Conservation (phyloP, 2,888 invertebrate genomes). For the Ennomos quercinarius region DNA sequence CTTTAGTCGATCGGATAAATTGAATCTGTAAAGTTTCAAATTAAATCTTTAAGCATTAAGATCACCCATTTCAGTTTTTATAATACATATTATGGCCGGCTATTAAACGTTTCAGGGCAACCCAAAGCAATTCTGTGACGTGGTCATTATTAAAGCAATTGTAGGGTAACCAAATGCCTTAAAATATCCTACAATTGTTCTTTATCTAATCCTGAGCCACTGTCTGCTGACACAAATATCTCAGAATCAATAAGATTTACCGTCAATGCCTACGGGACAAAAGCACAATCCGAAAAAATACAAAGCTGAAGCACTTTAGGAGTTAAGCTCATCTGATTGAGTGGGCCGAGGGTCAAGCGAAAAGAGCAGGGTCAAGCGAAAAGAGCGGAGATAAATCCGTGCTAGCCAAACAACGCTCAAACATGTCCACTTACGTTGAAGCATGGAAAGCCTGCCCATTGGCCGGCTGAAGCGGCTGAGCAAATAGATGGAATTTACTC, state of each 20-base stretch:
- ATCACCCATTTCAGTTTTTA: too few species aligned
- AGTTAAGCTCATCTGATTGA: conserved; percentile 73
- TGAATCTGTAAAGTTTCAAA: conserved; percentile 32
- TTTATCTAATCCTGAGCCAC: neutral
- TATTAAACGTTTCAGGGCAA: too few species aligned
- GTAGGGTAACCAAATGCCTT: too few species aligned
- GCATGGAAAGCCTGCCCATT: conserved; percentile 62
- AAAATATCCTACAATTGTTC: neutral
- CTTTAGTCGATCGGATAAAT: conserved; percentile 28
- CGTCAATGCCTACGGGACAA: conserved; percentile 31
- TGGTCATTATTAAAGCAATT: too few species aligned
- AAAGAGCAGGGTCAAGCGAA: conserved; percentile 79
- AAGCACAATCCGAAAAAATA: conserved; percentile 53
- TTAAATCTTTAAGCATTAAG: conserved; percentile 2
- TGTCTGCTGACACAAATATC: conserved; percentile 7
- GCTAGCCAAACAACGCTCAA: conserved; percentile 81
- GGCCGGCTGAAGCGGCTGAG: conserved; percentile 55
- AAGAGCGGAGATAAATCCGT: conserved; percentile 81
- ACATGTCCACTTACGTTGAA: conserved; percentile 78
- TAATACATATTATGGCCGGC: too few species aligned
- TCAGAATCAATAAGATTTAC: conserved; percentile 32
- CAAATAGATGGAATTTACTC: conserved; percentile 75
- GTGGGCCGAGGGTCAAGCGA: conserved; percentile 68
- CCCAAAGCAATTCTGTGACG: too few species aligned
- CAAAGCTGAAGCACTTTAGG: conserved; percentile 62